Evolutionary conservation across 2,113 vertebrate genomes (phyloP), one percentile per base, ranked within the genome.

Genomic region (Calonectris borealis): DNA sequence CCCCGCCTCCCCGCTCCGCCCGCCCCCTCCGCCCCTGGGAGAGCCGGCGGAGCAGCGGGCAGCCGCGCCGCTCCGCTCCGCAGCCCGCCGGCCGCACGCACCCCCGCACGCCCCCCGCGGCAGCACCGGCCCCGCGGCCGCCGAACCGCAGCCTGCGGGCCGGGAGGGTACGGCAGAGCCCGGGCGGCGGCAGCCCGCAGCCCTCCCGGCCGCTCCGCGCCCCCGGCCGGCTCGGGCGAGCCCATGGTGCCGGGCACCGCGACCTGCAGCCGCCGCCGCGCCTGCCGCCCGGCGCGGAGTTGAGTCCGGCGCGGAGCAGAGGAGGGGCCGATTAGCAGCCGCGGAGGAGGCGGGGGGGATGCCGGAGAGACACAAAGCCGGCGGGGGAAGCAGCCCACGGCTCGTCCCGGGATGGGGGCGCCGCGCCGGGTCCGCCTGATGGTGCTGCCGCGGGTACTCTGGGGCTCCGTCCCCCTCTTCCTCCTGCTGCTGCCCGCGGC

Each of bases 321-420:
- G 76, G 89, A 95, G 87, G 94, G 86, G 94, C 93, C 94, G 64
- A 55, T 58, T 71, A 94, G 96, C n/a, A 85, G 94, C 88, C 94
- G 90, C 65, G 54, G 95, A 90, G 92, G 78, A 82, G 84, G 70
- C 58, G 73, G 81, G 76, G 97, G 98, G 97, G 97, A 98, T 98
- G 98, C 98, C 83, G 97, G 88, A 94, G 91, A 90, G 98, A 97
- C 95, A 94, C 84, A 93, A 96, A 93, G 96, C 89, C 92, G 73
- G 91, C 85, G 76, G 91, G 96, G 96, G 88, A 96, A 97, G 96
- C 96, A 79, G 95, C 95, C 94, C 46, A 91, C 93, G 81, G 94
- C 96, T 91, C 90, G 90, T 93, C 75, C 85, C 86, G 98, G 95
- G 78, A 98, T 99, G 98, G 98, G 94, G 94, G 75, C 91, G 88